Base-by-base conservation (phyloP, 2,888 invertebrate species). In the Mesorhabditis spiculigera region DNA sequence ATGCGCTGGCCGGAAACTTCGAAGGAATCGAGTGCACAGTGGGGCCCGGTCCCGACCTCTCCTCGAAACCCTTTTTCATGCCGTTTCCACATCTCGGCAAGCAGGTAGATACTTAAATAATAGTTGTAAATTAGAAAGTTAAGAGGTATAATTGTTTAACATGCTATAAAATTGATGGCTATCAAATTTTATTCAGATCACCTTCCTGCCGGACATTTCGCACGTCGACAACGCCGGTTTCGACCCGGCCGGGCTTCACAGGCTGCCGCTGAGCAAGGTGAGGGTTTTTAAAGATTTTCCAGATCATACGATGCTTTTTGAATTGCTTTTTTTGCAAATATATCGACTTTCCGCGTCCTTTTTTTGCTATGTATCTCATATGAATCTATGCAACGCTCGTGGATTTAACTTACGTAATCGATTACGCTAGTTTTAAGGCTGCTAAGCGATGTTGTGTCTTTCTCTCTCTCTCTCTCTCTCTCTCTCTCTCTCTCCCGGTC, bases 21-120 rank as follows among this genome's bases (percentile, higher is more conserved):
- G 77, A 78, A 41, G 76, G 76, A 5, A 78, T 82, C 42, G 82
- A 81, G 45, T 81, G 81, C 68, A 76, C 75, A 66, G 74, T 81
- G 75, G 79, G 76, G 5, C 71, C 78, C 1, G 81, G 82, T 28
- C 81, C 81, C n/a, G 80, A 79, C 44, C 71, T 82, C 16, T 74
- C 78, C 8, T 73, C 73, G 44, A 68, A 71, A 13, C 82, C 82
- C 4, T 82, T 80, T 68, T 64, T 73, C 66, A 72, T 76, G 67
- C 70, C 78, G 8, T 76, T 81, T 50, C 63, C 73, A 3, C 74
- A 78, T 68, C 66, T 81, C 41, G 81, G 81, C 63, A 63, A 75
- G 63, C 77, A 80, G 73, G 77, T 80, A 62, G 65, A 28, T 50
- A 6, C 58, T 58, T n/a, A 58, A n/a, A 8, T 63, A n/a, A 28